phyloP scores from a whole-genome alignment of 2,888 invertebrate genomes.

The Monochamus alternatus region DNA sequence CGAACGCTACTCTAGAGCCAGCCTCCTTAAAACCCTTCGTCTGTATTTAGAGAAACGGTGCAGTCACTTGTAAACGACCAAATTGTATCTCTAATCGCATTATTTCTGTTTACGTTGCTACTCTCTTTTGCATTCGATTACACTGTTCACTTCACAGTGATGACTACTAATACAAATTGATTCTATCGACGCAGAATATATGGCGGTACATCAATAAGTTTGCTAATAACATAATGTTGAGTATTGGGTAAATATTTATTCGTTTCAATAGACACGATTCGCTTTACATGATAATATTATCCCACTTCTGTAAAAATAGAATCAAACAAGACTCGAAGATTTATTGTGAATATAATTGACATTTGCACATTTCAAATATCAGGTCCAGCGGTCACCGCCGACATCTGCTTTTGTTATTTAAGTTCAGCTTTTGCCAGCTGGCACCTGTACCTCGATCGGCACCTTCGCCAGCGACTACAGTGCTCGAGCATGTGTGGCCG shows the following conservation, averaged over 20 bases:
- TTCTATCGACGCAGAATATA: background rate
- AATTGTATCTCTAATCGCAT: conserved; percentile 37
- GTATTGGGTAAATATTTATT: too few species aligned
- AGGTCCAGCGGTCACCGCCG: background rate
- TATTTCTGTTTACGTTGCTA: conserved; percentile 27
- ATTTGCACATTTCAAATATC: too few species aligned
- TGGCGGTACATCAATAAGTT: background rate
- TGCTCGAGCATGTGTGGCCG: background rate
- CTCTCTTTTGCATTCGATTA: conserved; percentile 28
- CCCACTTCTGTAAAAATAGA: too few species aligned
- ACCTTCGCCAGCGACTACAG: background rate
- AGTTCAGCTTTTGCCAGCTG: background rate
- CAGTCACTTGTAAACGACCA: conserved; percentile 22
- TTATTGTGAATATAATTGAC: too few species aligned
- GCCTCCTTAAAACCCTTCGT: background rate
- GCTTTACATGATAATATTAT: too few species aligned
- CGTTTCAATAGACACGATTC: too few species aligned
- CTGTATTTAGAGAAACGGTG: conserved; percentile 17
- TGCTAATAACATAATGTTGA: too few species aligned
- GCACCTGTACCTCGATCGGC: background rate
- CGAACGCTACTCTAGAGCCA: background rate
- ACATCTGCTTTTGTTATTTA: background rate
- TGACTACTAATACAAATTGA: background rate
- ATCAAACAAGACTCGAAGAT: too few species aligned
- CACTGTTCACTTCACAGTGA: conserved; percentile 17